Evolutionary conservation across 1,140 invertebrate genomes (phyloP), one percentile per base, ranked within the genome.

Genomic region (Linepithema humile): DNA sequence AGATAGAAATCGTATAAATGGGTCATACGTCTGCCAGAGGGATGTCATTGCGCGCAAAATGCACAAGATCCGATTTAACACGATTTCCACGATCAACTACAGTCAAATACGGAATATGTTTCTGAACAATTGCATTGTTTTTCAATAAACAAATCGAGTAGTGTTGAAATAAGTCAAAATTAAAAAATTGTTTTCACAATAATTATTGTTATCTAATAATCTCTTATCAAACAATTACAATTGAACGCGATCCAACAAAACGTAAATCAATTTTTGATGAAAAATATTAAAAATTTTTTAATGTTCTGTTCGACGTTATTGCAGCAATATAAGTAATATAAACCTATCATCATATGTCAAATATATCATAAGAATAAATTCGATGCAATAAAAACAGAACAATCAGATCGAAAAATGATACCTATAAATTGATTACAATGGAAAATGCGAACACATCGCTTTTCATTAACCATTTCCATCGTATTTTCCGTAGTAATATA

Each of bases 1-100:
- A 84, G 82, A 87, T 87, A 84, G 80, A 12, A 70, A 86, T 84
- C 65, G 84, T 86, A 83, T 77, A 87, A 87, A 87, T 87, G 85
- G 85, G 80, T 87, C 86, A 84, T 86, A 77, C 86, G 72, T 86
- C 62, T 50, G 64, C 65, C 62, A 38, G 74, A 48, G 45, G 53
- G 69, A 69, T 53, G 32, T 48, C 40, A 48, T 62, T 50, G 65
- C 55, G n/a, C 74, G 48, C 23, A 29, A 69, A 43, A 23, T 5
- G 72, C 64, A 64, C 64, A 64, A 38, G 32, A n/a, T 78, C 35
- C 40, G 64, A 78, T 65, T 80, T 45, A 59, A 23, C 74, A 64
- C n/a, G n/a, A n/a, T n/a, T 82, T 73, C 26, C 3, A 15, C 55
- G 15, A 15, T 23, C 65, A 38, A 38, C 20, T 35, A 10, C 5